These are phyloP conservation scores for Hololepta plana DNA, from an alignment of 2,888 invertebrate genomes.

Conservation along the genomic window DNA sequence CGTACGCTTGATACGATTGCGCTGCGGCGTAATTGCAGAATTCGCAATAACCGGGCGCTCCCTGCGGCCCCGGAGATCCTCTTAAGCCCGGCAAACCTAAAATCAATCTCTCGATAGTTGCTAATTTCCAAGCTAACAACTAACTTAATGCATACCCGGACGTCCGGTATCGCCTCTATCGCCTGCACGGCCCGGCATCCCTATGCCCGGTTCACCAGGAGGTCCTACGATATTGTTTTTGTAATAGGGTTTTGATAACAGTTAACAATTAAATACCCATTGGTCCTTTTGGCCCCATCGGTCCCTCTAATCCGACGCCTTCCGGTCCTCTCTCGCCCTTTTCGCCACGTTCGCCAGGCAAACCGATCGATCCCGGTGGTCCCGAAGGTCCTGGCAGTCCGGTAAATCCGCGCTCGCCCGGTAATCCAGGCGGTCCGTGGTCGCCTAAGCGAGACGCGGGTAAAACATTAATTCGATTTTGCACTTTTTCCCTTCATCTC, in stretches of 20 bases:
- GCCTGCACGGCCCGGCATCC: slow-evolving; percentile 51
- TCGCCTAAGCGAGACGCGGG: slow-evolving; percentile 38
- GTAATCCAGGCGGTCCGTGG: slow-evolving; percentile 44
- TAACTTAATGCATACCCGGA: slow-evolving; percentile 36
- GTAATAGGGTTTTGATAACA: background rate
- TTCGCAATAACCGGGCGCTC: slow-evolving; percentile 44
- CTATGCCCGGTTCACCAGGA: slow-evolving; percentile 47
- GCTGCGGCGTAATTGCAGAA: slow-evolving; percentile 39
- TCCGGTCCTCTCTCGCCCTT: slow-evolving; percentile 54
- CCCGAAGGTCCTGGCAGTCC: slow-evolving; percentile 46
- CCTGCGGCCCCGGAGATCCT: slow-evolving; percentile 46
- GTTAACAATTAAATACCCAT: slow-evolving; percentile 32
- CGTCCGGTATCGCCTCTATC: slow-evolving; percentile 58
- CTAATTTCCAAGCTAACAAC: slow-evolving; percentile 2
- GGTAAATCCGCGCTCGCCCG: slow-evolving; percentile 43
- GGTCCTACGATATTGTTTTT: slow-evolving; percentile 32
- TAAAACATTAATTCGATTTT: slow-evolving; percentile 2
- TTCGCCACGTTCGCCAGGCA: slow-evolving; percentile 46
- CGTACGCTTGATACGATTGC: slow-evolving; percentile 34
- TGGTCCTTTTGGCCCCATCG: slow-evolving; percentile 48
- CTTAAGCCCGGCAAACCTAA: slow-evolving; percentile 24
- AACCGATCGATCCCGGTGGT: slow-evolving; percentile 38
- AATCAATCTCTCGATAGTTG: slow-evolving; percentile 3
- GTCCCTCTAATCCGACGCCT: slow-evolving; percentile 58
- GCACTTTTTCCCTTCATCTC: background rate